Conservation (phyloP, 2,888 invertebrate species). For the Anoplius nigerrimus region DNA sequence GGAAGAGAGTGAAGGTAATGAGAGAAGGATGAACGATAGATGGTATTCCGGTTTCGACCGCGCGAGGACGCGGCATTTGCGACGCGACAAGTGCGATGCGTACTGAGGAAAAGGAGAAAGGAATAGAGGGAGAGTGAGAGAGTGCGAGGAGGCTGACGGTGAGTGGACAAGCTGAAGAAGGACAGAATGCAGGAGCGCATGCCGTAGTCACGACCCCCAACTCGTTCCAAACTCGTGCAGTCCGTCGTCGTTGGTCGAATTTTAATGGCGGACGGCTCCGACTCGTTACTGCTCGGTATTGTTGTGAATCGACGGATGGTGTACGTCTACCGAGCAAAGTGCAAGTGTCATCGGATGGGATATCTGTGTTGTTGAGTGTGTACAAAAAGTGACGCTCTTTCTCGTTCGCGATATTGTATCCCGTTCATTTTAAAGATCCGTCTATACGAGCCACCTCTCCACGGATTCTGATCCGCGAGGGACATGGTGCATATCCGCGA, state of each 20-base stretch:
- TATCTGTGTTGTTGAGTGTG: conserved; percentile 8
- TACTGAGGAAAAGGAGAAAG: conserved; percentile 29
- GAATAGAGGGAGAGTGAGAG: conserved; percentile 30
- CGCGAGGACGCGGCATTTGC: conserved; percentile 28
- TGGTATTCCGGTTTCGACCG: conserved; percentile 16
- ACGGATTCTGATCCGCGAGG: conserved; percentile 7
- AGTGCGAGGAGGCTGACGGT: conserved; percentile 6
- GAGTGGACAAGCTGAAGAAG: conserved; percentile 19
- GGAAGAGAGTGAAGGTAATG: not conserved
- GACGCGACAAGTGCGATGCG: conserved; percentile 36
- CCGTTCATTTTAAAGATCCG: conserved; percentile 25
- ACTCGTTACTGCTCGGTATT: conserved; percentile 67
- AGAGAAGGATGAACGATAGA: not conserved
- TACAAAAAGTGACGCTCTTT: conserved; percentile 5
- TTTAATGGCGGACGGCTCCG: conserved; percentile 70
- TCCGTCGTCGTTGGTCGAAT: conserved; percentile 63
- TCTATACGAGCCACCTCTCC: conserved; percentile 11
- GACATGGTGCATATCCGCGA: conserved; percentile 64
- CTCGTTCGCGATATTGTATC: conserved; percentile 13
- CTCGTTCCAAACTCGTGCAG: conserved; percentile 56
- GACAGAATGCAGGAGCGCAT: conserved; percentile 56
- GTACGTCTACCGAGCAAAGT: conserved; percentile 9
- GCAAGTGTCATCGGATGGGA: conserved; percentile 14
- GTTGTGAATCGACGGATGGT: conserved; percentile 61
- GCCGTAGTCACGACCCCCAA: conserved; percentile 61